Evolutionary conservation across 2,113 vertebrate genomes (phyloP).

Genomic region (Geothlypis trichas): DNA sequence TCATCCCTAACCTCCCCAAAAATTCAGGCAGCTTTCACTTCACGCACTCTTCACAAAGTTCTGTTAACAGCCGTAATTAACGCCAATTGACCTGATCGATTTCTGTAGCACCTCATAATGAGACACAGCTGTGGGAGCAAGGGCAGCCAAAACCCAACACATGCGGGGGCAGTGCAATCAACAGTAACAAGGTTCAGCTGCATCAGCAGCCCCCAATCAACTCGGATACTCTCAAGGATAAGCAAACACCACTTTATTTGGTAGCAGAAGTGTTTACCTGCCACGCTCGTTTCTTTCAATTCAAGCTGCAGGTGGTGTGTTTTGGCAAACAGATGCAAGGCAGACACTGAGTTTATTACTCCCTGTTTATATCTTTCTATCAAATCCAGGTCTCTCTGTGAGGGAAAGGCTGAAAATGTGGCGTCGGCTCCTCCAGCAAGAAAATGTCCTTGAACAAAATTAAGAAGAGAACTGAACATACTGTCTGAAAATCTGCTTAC

Average conservation of each 20-base stretch:
- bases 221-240: background rate
- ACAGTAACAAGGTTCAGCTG: background rate
- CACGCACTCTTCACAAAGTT: background rate
- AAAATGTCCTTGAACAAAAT: slow-evolving; percentile 41
- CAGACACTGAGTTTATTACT: slow-evolving; percentile 78
- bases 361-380: slow-evolving; percentile 79
- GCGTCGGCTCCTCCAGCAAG: slow-evolving; percentile 10
- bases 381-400: slow-evolving; percentile 63
- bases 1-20: background rate
- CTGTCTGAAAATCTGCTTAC: background rate
- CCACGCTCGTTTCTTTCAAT: slow-evolving; percentile 85
- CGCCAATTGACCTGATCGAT: background rate
- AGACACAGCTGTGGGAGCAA: background rate
- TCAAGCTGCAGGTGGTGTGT: slow-evolving; percentile 77
- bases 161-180: fast-evolving
- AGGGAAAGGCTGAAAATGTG: slow-evolving; percentile 5
- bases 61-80: background rate
- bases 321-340: slow-evolving; percentile 84
- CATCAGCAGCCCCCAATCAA: background rate
- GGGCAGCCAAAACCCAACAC: background rate
- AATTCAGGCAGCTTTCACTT: fast-evolving
- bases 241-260: background rate
- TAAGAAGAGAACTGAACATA: background rate
- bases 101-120: background rate
- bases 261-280: slow-evolving; percentile 71